phyloP scores from a whole-genome alignment of 2,797 vertebrate species.

The Cyprinodon diabolis region DNA sequence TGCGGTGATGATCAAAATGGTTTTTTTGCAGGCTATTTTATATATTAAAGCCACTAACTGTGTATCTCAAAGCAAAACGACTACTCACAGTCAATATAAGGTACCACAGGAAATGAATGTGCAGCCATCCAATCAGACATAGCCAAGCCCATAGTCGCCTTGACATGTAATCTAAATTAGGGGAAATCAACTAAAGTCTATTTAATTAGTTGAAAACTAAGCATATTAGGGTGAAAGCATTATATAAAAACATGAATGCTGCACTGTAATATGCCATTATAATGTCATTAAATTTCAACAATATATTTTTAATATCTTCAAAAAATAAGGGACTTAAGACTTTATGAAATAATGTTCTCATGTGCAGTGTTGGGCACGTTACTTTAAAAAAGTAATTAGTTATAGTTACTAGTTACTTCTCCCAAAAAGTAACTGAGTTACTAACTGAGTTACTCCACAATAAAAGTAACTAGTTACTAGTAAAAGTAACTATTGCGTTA shows the following conservation, averaged over 20 bases:
- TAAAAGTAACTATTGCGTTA: too few species aligned
- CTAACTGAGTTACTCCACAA: too few species aligned
- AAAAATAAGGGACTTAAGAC: neutral
- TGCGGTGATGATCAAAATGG: neutral
- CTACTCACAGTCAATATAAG: neutral
- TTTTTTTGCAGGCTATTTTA: too few species aligned
- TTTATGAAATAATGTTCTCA: neutral
- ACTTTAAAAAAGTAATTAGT: too few species aligned
- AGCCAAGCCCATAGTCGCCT: neutral
- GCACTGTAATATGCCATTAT: neutral
- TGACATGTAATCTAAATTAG: neutral
- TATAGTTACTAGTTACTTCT: too few species aligned
- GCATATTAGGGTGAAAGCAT: neutral
- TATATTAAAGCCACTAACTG: too few species aligned
- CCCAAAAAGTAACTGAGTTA: too few species aligned
- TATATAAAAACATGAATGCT: neutral
- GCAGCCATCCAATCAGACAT: neutral
- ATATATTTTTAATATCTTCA: too few species aligned
- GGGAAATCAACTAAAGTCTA: neutral
- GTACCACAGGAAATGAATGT: neutral
- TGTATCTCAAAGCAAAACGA: neutral
- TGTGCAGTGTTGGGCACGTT: too few species aligned
- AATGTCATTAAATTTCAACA: neutral
- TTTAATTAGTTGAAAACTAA: neutral
- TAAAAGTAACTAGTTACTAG: too few species aligned